Percentiles rank a stretch among this genome's conserved stretches.
Evolutionary conservation across 2,888 invertebrate species (phyloP).

Genomic region (Drosophila flavopinicola): DNA sequence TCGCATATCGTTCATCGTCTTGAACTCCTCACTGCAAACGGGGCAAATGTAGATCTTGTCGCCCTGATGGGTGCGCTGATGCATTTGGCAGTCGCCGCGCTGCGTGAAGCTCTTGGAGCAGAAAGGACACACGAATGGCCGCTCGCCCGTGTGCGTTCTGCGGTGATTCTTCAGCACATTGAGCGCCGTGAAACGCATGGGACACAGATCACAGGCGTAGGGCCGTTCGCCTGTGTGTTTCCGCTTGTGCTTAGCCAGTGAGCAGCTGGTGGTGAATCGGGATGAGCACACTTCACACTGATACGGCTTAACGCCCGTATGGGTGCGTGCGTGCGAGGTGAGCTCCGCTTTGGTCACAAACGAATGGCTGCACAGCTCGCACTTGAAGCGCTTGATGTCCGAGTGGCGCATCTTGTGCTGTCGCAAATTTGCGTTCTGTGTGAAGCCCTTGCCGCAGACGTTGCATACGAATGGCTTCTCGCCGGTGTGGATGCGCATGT

Average conservation of each 20-base stretch:
- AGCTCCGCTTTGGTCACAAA: conserved; percentile 85
- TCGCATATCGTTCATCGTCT: conserved; percentile 86
- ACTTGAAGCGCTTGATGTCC: conserved; percentile 85
- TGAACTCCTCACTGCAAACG: conserved; percentile 81
- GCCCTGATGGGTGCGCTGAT: conserved; percentile 86
- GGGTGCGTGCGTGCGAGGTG: conserved; percentile 86
- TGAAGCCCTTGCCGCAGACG: conserved; percentile 86
- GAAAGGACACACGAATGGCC: conserved; percentile 85
- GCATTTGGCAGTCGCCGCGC: conserved; percentile 86
- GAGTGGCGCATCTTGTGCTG: conserved; percentile 87
- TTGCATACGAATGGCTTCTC: conserved; percentile 86
- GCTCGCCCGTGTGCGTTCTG: conserved; percentile 87
- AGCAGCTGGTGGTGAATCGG: conserved; percentile 87
- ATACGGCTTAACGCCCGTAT: conserved; percentile 87
- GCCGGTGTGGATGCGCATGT: conserved; percentile 86
- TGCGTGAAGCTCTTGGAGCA: conserved; percentile 87
- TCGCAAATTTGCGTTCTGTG: conserved; percentile 87
- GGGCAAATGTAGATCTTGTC: conserved; percentile 78
- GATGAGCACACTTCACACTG: conserved; percentile 86
- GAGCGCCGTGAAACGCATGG: conserved; percentile 86
- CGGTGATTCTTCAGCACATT: conserved; percentile 87
- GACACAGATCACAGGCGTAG: conserved; percentile 86
- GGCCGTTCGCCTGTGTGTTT: conserved; percentile 87
- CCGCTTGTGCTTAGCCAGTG: conserved; percentile 86
- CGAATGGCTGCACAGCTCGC: conserved; percentile 84